A percentile compares a stretch with the other conserved stretches of the same genome.
These are phyloP conservation scores for Adela reaumurella DNA, from an alignment of 2,888 invertebrate genomes.

Conservation along the genomic window DNA sequence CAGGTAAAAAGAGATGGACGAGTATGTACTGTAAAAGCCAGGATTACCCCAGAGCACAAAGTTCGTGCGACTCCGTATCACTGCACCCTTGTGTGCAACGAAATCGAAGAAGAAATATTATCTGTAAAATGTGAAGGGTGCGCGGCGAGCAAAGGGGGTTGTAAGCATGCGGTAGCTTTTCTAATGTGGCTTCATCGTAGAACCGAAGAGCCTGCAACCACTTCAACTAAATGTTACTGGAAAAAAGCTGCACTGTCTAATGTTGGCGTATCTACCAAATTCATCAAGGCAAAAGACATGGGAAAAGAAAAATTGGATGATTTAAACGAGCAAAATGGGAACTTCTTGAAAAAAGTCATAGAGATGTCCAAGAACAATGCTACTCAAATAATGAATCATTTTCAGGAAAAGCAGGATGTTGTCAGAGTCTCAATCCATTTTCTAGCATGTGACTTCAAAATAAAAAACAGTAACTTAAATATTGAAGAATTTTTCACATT, in stretches of 20 bases:
- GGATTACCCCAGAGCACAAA: conserved; percentile 15
- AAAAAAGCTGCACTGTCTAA: conserved; percentile 9
- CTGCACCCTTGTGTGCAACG: conserved; percentile 6
- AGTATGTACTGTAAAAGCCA: conserved; percentile 13
- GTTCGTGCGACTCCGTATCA: conserved; percentile 4
- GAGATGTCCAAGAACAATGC: background rate
- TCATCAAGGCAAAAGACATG: conserved; percentile 8
- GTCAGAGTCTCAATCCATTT: background rate
- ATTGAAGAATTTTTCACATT: background rate
- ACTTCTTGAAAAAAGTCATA: background rate
- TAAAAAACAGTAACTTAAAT: background rate
- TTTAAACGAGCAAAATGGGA: background rate
- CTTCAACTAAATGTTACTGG: conserved; percentile 12
- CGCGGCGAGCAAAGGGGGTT: conserved; percentile 9
- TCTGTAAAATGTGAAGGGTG: conserved; percentile 12
- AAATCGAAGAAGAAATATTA: conserved; percentile 7
- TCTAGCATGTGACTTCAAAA: background rate
- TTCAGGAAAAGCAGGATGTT: background rate
- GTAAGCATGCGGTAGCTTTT: conserved; percentile 12
- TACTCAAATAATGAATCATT: background rate
- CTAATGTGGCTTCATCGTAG: conserved; percentile 13
- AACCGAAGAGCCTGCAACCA: conserved; percentile 11
- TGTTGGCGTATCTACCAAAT: conserved; percentile 9
- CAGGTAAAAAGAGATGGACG: conserved; percentile 11
- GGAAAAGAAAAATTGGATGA: background rate